Evolutionary conservation across 2,113 vertebrate species (phyloP), one percentile per base, ranked within the genome.

Genomic region (Diglossa brunneiventris): DNA sequence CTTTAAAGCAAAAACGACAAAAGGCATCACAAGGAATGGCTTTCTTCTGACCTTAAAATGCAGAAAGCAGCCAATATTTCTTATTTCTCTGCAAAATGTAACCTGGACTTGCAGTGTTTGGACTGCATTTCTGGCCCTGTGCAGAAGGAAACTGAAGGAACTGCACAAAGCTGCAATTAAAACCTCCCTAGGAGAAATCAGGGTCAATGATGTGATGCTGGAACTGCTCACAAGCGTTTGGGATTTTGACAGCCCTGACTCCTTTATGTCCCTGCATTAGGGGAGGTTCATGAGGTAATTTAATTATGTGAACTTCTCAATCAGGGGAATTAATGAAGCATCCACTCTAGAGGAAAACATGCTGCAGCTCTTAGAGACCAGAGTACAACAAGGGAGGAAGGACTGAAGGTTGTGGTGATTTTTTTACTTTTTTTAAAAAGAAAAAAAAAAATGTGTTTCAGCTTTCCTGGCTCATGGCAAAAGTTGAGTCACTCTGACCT

Each of bases 341-440:
- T 72, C 59, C 47, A 4, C 59, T 84, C 37, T 73, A 85, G 87
- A 89, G 89, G 79, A 94, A 64, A 88, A 33, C 42, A 31, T 83
- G 83, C 74, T 89, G 80, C 91, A 95, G 63, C 67, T 95, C 79
- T 91, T 70, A 70, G 90, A 89, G 74, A 75, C 33, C n/a, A 91
- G 74, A 83, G 72, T 91, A 66, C 72, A 93, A 55, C 33, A 50
- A 70, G 68, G 35, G 72, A 96, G 94, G 66, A 44, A 79, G 68
- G 76, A 53, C 55, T 74, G 70, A 52, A 52, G 20, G 53, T 73
- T 83, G 53, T 66, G 56, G 10, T 64, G 67, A 22, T 42, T 69
- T 89, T 68, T 53, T 67, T 11, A 4, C 1, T 18, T 47, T 27
- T 47, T 41, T 47, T 14, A 19, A 19, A n/a, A 63, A 39, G 68